Evolutionary conservation across 1,140 invertebrate genomes (phyloP), one percentile per base, ranked within the genome.

Genomic region (Drosophila kurseongensis): DNA sequence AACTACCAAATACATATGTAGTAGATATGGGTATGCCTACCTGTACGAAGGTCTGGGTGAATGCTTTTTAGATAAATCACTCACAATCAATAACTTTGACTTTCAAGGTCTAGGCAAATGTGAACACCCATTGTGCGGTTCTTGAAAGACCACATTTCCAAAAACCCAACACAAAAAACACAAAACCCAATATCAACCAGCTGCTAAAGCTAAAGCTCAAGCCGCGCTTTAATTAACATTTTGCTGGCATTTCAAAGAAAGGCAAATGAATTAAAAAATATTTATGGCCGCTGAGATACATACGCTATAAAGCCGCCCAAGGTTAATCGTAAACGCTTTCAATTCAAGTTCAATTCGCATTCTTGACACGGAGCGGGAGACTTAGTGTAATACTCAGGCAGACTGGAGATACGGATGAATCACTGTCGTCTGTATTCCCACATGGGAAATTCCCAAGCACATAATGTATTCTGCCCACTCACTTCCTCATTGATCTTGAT

Each of bases 281-380:
- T 38, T 14, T 50, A 58, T 13, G 52, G 52, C 54, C 27, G 14
- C 54, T 35, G 42, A 48, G 16, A 71, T 36, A 40, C 52, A 63
- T 27, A 35, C 35, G 40, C 35, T 52, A 60, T 52, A 67, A 63
- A 57, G 6, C 36, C 52, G 9, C 41, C 50, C 80, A 83, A 83
- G 80, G 80, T 83, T 67, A 75, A 36, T 41, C 59, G 74, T 45
- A 65, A 78, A 41, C 18, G 65, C 74, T 61, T 75, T 81, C 59
- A 60, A 75, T 86, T 86, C 82, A 85, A 85, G 81, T 78, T 85
- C 82, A 81, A 81, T 69, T 85, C 82, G 60, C 60, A 78, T 85
- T 85, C 82, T 81, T 57, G 35, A 50, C 60, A 50, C 54, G 45
- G 32, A 52, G 45, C 52, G 51, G 36, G 52, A 51, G 27, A 16